Percentiles rank a stretch among this genome's conserved stretches.
Conservation (phyloP, 2,888 invertebrate genomes). For the Chloroclystis v-ata region DNA sequence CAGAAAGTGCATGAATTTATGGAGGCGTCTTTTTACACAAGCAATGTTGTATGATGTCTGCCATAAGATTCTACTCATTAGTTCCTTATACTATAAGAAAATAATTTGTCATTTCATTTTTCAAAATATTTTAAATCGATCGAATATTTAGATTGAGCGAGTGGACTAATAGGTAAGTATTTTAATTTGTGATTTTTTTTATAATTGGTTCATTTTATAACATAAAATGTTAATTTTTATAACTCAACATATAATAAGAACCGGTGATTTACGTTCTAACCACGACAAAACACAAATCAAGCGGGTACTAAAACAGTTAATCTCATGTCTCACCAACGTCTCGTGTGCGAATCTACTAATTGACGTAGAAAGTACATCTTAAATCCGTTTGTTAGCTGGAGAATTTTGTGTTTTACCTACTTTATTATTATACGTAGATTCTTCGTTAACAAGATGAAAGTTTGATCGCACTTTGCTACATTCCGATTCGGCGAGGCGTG, state of each 20-base stretch:
- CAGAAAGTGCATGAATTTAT: background rate
- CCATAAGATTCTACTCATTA: background rate
- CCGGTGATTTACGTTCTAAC: constrained; percentile 6
- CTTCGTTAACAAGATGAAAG: constrained; percentile 71
- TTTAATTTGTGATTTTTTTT: too few species aligned
- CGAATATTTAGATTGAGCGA: too few species aligned
- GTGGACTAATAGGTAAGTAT: too few species aligned
- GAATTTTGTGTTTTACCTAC: constrained; percentile 65
- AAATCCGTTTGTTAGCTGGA: constrained; percentile 46
- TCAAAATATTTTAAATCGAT: too few species aligned
- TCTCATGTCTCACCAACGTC: constrained; percentile 34
- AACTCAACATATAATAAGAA: too few species aligned
- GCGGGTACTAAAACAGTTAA: constrained; percentile 20
- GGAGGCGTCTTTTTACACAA: background rate
- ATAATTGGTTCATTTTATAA: too few species aligned
- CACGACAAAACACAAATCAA: constrained; percentile 20
- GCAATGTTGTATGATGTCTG: background rate
- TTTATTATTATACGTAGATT: constrained; percentile 57
- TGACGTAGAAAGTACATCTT: constrained; percentile 69
- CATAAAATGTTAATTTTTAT: too few species aligned
- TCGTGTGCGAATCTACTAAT: constrained; percentile 75
- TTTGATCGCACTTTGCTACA: constrained; percentile 56
- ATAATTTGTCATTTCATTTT: too few species aligned
- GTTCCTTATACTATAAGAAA: too few species aligned
- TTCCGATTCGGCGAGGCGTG: constrained; percentile 37